Base-by-base conservation (phyloP, 2,797 vertebrate genomes). In the Sternotherus odoratus region DNA sequence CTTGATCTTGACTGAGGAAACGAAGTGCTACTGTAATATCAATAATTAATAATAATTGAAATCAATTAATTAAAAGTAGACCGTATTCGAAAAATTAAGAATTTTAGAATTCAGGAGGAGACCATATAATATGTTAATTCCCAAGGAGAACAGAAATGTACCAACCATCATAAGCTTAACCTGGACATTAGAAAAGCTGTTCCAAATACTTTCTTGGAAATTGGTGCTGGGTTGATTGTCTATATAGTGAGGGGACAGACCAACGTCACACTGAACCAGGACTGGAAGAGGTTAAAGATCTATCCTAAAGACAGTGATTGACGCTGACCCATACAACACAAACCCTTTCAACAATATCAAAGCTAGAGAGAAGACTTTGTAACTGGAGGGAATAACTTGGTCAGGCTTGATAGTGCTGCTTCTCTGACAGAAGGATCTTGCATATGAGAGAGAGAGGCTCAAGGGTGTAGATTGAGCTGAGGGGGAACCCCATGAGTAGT, bases 161-260 rank as follows among this genome's bases (percentile, higher is more conserved):
- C 26, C 16, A 36, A 91, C 30, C 36, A 82, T 4, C 1, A 23
- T 6, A 3, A 2, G 17, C 5, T 1, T 1, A 78, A 36, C 7
- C 84, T 54, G 48, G 89, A n/a, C 72, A 91, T 12, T n/a, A 72
- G 49, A 77, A 80, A 28, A 9, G 33, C n/a, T 39, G 17, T 21
- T 92, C 88, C 60, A 2, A n/a, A 19, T 66, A 36, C 1, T 82
- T 77, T 93, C 33, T 46, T 72, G 79, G 69, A 50, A 30, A 10
- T 77, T 56, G 10, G 78, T 23, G 1, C n/a, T 19, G 1, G 6
- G 36, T 3, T 33, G 4, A 9, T 75, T 48, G n/a, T 30, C 16
- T 17, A 0, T 0, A 12, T 72, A 43, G 36, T 60, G 57, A 19
- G 54, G 49, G 78, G 63, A 39, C 0, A 80, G n/a, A 60, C 1